Evolutionary conservation across 2,888 invertebrate genomes (phyloP), one percentile per base, ranked within the genome.

Genomic region (Muschampia plurimacula): DNA sequence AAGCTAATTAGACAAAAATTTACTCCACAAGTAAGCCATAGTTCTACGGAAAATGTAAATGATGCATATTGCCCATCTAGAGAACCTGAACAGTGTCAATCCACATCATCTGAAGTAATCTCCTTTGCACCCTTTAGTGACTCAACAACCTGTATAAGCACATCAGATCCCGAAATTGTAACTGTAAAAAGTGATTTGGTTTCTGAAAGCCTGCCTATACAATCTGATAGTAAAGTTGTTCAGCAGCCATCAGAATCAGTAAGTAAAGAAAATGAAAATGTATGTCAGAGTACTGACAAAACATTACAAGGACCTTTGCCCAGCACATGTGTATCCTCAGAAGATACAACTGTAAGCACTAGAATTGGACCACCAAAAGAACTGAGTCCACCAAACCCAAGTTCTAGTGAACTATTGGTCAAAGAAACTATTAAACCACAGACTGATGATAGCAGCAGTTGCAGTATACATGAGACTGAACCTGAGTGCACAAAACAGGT

Each of bases 1-100:
- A 94, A 91, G 84, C 89, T 94, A 79, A 86, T 91, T 83, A 91
- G 93, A 85, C 91, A 91, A 86, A 93, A 90, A 89, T 73, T 80
- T 80, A 80, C 79, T 77, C 80, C 88, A 75, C 83, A 84, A 78
- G 77, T 79, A 78, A 83, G 81, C 79, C 83, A 79, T 80, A 86
- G 77, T 81, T 84, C 75, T 83, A 78, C 79, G 73, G 74, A 75
- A 76, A 75, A 28, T 57, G 36, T 73, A 74, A 84, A 83, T 73
- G 81, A 77, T 72, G 74, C 78, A 74, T 75, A 69, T 55, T 75
- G 76, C 75, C 67, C 78, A 72, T 73, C 78, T 65, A 75, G 77
- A 70, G 84, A 86, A 69, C 85, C 78, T 75, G 87, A 88, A 70
- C 86, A 84, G 74, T 92, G 91, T 84, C 91, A 91, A 76, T 91